These are phyloP conservation scores for Hiodon tergisus DNA, from an alignment of 2,113 vertebrate species.

Conservation along the genomic window DNA sequence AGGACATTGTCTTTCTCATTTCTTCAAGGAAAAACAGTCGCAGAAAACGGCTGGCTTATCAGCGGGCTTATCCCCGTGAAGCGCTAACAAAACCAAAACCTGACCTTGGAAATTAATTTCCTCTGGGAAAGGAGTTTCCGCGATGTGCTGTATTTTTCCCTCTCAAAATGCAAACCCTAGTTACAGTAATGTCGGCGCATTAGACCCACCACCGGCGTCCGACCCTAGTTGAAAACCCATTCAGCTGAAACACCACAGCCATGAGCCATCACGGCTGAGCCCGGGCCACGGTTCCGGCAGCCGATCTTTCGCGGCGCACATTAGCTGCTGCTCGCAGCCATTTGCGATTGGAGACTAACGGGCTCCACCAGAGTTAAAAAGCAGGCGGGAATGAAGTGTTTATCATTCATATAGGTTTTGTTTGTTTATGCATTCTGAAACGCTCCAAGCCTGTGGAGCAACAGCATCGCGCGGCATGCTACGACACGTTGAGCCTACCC, in stretches of 20 bases:
- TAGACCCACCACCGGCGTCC: background rate
- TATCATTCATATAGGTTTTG: too few species aligned
- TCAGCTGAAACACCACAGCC: background rate
- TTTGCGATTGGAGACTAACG: background rate
- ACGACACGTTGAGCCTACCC: too few species aligned
- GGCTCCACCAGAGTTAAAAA: background rate
- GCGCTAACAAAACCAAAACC: background rate
- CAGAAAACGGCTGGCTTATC: background rate
- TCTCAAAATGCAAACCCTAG: background rate
- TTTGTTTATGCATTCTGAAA: too few species aligned
- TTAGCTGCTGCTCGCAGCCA: slow-evolving; percentile 5
- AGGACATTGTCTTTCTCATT: background rate
- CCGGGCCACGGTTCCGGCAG: too few species aligned
- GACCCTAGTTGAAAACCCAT: slow-evolving; percentile 10
- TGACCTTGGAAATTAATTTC: slow-evolving; percentile 13
- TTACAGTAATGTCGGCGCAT: slow-evolving; percentile 5
- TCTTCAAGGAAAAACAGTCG: background rate
- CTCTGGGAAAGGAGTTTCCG: slow-evolving; percentile 15
- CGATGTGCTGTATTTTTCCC: slow-evolving; percentile 1
- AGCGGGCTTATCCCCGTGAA: background rate
- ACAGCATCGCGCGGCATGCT: too few species aligned
- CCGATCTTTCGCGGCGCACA: background rate
- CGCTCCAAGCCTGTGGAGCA: too few species aligned
- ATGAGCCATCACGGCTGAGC: background rate
- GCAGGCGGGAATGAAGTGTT: too few species aligned